Evolutionary conservation across 2,797 vertebrate genomes (phyloP), one percentile per base, ranked within the genome.

Genomic region (Cichlasoma orientale): DNA sequence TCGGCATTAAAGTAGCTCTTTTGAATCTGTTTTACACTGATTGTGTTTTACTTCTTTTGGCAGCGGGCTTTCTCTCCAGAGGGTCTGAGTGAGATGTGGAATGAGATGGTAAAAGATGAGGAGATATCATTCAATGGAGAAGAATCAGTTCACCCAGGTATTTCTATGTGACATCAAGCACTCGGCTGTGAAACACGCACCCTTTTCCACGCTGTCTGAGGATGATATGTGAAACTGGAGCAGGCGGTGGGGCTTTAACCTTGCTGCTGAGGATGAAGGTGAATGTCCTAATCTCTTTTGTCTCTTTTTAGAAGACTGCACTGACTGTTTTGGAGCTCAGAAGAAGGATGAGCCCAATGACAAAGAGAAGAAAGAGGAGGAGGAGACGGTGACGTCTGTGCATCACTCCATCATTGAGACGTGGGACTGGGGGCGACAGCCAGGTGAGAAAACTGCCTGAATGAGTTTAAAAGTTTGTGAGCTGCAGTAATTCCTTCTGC

Each of bases 91-190:
- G 98, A 98, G 88, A 96, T 99, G 93, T 99, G 98, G 98, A 99
- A 99, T 80, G 98, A 99, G 94, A 99, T 99, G 98, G 98, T 99
- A 19, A 99, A 99, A 95, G 98, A 99, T 94, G 97, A 98, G 38
- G 98, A 99, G 92, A 98, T 99, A 77, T 90, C 97, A 10, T 98
- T 98, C 84, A 96, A 90, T 14, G 95, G 97, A 82, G 95, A 97
- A 78, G 98, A 99, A 76, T 92, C 96, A 1, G 89, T 94, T 80
- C 97, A 96, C 88, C 96, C 94, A 83, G 96, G 96, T 96, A 96
- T 27, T 36, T 5, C 23, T 21, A 53, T 14, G 6, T 54, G 5
- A 33, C 31, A 38, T 16, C 4, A 29, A 33, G 9, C 16, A 36
- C 31, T 53, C 4, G 44, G 57, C 74, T 29, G 7, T 71, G 25